Conservation (phyloP, 2,797 vertebrate species). For the Heliangelus exortis region DNA sequence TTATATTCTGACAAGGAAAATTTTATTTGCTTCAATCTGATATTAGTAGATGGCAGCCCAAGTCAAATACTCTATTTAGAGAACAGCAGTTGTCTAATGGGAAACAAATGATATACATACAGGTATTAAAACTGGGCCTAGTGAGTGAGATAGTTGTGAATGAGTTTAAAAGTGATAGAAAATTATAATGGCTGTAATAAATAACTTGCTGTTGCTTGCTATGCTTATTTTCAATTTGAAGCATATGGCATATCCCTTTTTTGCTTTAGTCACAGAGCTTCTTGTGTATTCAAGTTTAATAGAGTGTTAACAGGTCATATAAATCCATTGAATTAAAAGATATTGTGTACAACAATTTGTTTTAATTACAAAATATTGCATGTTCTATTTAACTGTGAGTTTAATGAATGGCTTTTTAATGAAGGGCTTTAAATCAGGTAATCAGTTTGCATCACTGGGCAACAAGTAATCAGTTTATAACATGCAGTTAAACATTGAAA, state of each 20-base stretch:
- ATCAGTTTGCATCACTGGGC: slow-evolving; percentile 61
- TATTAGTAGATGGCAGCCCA: not conserved
- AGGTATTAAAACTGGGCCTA: not conserved
- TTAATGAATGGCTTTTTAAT: slow-evolving; percentile 69
- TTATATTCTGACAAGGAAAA: not conserved
- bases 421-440: slow-evolving; percentile 64
- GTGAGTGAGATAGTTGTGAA: not conserved
- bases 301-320: slow-evolving; percentile 41
- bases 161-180: not conserved
- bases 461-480: slow-evolving; percentile 56
- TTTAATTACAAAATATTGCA: slow-evolving; percentile 59
- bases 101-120: fast-evolving
- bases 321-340: slow-evolving; percentile 60
- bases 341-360: slow-evolving; percentile 33
- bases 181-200: not conserved
- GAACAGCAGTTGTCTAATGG: not conserved
- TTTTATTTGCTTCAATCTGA: not conserved
- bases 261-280: not conserved
- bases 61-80: not conserved
- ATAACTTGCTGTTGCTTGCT: not conserved
- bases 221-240: not conserved
- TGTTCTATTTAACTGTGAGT: slow-evolving; percentile 28
- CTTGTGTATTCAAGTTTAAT: slow-evolving; percentile 46
- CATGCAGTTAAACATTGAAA: slow-evolving; percentile 11
- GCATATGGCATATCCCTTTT: not conserved